Evolutionary conservation across 2,888 invertebrate species (phyloP).

Genomic region (Callyntrura guangdongensis): DNA sequence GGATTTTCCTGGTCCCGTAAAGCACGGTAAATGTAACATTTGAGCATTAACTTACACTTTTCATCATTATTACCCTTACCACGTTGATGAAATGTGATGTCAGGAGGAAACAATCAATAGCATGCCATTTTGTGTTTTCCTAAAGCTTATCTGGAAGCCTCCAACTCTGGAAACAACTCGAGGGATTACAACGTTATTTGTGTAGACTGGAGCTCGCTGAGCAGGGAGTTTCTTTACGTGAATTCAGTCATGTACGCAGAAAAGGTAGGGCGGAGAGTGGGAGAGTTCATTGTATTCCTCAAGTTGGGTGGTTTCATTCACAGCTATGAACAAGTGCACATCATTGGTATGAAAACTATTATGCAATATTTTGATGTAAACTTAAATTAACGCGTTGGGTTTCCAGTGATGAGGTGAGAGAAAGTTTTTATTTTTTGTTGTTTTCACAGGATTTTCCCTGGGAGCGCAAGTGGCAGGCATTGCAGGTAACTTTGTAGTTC

Average conservation of each 20-base stretch:
- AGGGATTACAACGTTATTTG: conserved; percentile 81
- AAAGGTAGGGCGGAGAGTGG: conserved; percentile 82
- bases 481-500: conserved; percentile 80
- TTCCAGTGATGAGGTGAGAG: background rate
- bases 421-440: background rate
- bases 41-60: background rate
- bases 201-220: conserved; percentile 82
- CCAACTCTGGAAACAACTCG: conserved; percentile 67
- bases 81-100: no score
- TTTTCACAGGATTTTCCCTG: conserved; percentile 52
- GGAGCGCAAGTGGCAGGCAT: conserved; percentile 78
- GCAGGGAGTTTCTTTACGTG: conserved; percentile 83
- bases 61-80: background rate
- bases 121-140: no score
- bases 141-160: conserved; percentile 75
- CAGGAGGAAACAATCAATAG: no score
- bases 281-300: conserved; percentile 81
- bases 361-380: no score
- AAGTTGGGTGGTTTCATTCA: conserved; percentile 79
- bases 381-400: background rate
- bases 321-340: conserved; percentile 79
- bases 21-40: conserved; percentile 71
- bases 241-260: conserved; percentile 83
- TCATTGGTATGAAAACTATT: conserved; percentile 82
- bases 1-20: conserved; percentile 82